Evolutionary conservation across 2,113 vertebrate genomes (phyloP).

Genomic region (Tyrannus savana): DNA sequence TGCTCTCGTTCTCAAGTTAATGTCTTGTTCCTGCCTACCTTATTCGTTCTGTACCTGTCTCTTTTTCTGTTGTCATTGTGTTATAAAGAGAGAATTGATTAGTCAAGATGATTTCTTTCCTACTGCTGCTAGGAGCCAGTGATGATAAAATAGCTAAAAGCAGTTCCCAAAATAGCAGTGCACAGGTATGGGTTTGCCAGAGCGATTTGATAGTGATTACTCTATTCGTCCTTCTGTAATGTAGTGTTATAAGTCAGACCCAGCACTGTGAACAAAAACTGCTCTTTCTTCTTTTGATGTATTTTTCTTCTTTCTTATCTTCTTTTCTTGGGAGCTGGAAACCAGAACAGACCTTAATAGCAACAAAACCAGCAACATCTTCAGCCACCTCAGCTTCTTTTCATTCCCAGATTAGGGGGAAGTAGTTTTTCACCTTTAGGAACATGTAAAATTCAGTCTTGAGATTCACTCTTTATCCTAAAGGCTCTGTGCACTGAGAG

Average conservation of each 20-base stretch:
- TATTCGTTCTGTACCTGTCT: conserved; percentile 44
- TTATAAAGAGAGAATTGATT: conserved; percentile 34
- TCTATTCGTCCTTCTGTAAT: neutral
- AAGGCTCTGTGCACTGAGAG: neutral
- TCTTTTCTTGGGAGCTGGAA: neutral
- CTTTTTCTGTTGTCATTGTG: conserved; percentile 11
- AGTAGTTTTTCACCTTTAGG: neutral
- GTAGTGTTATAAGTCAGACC: neutral
- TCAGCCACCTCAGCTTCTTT: neutral
- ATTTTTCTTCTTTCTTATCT: neutral
- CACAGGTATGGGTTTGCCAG: conserved; percentile 32
- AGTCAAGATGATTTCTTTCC: conserved; percentile 43
- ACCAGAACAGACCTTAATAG: neutral
- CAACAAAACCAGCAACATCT: neutral
- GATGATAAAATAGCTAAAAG: conserved; percentile 41
- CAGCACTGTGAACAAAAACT: neutral
- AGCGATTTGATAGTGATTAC: neutral
- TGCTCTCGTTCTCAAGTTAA: neutral
- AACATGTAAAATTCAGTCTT: neutral
- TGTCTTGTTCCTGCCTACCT: conserved; percentile 47
- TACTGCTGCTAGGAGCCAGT: conserved; percentile 7
- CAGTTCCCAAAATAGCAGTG: conserved; percentile 27
- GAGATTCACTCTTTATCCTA: neutral
- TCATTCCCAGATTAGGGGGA: neutral
- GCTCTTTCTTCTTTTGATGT: neutral